Conservation (phyloP, 2,113 vertebrate genomes). For the Chrysemys picta region DNA sequence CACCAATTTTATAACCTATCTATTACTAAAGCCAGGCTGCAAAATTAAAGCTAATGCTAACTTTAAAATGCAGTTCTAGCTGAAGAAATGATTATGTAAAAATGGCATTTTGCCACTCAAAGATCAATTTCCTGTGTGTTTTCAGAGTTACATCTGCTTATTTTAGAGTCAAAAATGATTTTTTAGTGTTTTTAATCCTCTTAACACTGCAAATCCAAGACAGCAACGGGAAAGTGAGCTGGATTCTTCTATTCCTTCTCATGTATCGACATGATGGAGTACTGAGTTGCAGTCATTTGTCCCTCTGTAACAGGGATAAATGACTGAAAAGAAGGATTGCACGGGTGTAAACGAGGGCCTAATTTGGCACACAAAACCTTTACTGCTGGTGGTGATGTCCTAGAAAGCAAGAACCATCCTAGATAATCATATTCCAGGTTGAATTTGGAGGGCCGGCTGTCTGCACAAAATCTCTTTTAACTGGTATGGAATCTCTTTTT, state of each 20-base stretch:
- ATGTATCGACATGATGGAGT: neutral
- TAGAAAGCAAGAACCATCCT: conserved; percentile 72
- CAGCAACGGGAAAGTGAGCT: conserved; percentile 65
- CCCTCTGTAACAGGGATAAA: neutral
- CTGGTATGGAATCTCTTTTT: neutral
- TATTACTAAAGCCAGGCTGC: conserved; percentile 30
- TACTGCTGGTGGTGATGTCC: conserved; percentile 55
- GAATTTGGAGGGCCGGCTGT: conserved; percentile 72
- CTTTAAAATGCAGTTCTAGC: conserved; percentile 66
- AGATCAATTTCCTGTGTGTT: conserved; percentile 76
- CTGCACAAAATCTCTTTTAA: conserved; percentile 69
- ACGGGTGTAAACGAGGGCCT: conserved; percentile 67
- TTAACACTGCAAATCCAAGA: conserved; percentile 71
- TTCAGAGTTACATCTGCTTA: conserved; percentile 75
- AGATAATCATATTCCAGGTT: conserved; percentile 69
- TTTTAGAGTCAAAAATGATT: conserved; percentile 68
- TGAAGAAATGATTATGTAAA: conserved; percentile 71
- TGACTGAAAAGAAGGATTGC: conserved; percentile 69
- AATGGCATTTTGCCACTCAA: conserved; percentile 76
- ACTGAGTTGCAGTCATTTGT: conserved; percentile 71
- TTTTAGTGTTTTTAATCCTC: conserved; percentile 74
- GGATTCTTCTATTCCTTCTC: neutral
- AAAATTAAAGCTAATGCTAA: conserved; percentile 59
- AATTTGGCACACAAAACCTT: conserved; percentile 69
- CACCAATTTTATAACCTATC: neutral